Evolutionary conservation across 1,140 invertebrate species (phyloP), one percentile per base, ranked within the genome.

Genomic region (Zaprionus africanus): DNA sequence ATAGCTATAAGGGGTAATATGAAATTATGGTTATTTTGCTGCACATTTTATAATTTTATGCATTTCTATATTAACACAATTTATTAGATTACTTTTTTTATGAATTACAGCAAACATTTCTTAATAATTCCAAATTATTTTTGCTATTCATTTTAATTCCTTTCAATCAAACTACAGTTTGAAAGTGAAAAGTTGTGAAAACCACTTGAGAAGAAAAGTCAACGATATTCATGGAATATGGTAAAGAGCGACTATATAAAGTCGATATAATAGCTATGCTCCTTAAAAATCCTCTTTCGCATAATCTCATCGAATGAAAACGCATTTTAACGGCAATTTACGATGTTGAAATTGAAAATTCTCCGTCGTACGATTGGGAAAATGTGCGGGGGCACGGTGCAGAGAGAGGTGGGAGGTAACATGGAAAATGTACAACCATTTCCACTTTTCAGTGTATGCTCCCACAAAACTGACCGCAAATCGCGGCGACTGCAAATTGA

Each of bases 401-500:
- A 34, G 9, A 11, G 3, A 34, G 9, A 31, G 12, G 56, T 41
- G 53, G 36, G 41, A 15, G 15, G 12, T 15, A 15, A n/a, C 26
- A 12, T 26, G 4, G 54, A 58, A 57, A 54, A 34, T 59, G 26
- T 36, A 49, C 43, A 66, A 41, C 46, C 19, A 51, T 51, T 51
- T 51, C 54, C 62, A 57, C 69, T 65, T 66, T 65, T 59, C 31
- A 59, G 34, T 53, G 46, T 60, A 12, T 22, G 31, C 63, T 67
- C 63, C 63, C 70, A 60, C 70, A 64, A 51, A 71, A 59, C 81
- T 78, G 73, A 84, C 82, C 79, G 67, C 82, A 86, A 79, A 79
- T 64, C 62, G 67, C 64, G 61, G 34, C 38, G 63, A 83, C 77
- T 78, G 84, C 85, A 81, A 90, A 87, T 84, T 87, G 84, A 87